Conservation (phyloP, 2,113 vertebrate genomes). For the Amphiprion ocellaris region DNA sequence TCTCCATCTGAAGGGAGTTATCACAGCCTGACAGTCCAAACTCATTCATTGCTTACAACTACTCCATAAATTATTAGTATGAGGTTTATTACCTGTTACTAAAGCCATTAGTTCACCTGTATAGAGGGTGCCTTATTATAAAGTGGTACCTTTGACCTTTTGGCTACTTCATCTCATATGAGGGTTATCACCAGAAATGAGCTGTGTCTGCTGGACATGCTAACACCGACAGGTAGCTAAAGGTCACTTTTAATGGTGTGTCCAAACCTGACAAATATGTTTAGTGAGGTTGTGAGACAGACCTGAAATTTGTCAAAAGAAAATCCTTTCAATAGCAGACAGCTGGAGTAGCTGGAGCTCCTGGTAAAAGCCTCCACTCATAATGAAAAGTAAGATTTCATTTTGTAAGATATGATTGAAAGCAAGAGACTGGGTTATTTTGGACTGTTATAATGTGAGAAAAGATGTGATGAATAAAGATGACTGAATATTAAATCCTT, state of each 20-base stretch:
- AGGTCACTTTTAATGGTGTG: slow-evolving; percentile 5
- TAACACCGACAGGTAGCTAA: not conserved
- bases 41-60: no score
- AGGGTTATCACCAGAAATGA: not conserved
- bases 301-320: not conserved
- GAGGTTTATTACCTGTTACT: not conserved
- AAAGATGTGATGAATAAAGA: slow-evolving; percentile 6
- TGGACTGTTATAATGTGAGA: not conserved
- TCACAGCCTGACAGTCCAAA: no score
- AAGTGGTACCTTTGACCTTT: not conserved
- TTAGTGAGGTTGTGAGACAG: not conserved
- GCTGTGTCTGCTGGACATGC: slow-evolving; percentile 17
- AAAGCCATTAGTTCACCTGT: not conserved
- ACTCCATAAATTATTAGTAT: not conserved
- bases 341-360: not conserved
- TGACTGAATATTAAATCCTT: not conserved
- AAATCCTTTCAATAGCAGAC: not conserved
- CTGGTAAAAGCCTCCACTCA: not conserved
- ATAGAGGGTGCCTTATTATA: not conserved
- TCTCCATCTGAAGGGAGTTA: no score
- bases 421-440: not conserved
- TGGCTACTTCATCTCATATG: not conserved
- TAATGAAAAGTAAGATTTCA: not conserved
- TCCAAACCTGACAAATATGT: not conserved
- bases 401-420: not conserved